phyloP scores from a whole-genome alignment of 2,113 vertebrate species.

The Thryonomys swinderianus region DNA sequence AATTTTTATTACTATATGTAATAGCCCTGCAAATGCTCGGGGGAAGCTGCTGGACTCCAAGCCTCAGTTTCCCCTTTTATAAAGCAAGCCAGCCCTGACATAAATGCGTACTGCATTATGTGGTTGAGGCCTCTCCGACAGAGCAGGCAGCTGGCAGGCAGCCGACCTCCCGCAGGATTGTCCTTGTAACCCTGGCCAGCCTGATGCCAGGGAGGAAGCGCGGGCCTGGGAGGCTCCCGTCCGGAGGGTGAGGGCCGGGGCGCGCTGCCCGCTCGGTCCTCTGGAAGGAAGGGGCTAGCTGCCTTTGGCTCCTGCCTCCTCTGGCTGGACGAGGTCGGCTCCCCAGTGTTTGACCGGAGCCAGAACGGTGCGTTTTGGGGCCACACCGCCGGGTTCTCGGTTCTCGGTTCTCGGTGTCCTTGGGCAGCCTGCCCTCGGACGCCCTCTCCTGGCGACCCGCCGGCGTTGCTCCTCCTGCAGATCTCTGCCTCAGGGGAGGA shows the following conservation, averaged over 20 bases:
- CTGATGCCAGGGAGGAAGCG: too few species aligned
- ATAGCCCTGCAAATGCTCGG: background rate
- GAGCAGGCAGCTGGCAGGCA: background rate
- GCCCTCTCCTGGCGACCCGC: background rate
- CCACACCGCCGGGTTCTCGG: background rate
- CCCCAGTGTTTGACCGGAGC: background rate
- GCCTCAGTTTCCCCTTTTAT: background rate
- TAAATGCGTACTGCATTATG: fast-evolving
- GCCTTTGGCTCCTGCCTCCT: fast-evolving
- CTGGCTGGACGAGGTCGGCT: fast-evolving
- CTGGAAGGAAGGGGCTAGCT: fast-evolving
- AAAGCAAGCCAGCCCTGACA: fast-evolving
- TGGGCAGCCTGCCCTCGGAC: too few species aligned
- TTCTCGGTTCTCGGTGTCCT: background rate
- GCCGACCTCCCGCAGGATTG: fast-evolving
- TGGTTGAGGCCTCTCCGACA: background rate
- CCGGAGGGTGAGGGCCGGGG: background rate
- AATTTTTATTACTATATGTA: too few species aligned
- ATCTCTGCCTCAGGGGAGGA: fast-evolving
- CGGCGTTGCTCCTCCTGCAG: background rate
- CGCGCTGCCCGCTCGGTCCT: fast-evolving
- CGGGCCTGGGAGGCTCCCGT: fast-evolving
- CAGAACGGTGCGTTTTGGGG: background rate
- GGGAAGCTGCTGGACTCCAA: background rate
- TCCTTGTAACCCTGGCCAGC: background rate